Percentiles rank a stretch among this genome's conserved stretches.
These are phyloP conservation scores for Ammodytes dubius DNA, from an alignment of 2,113 vertebrate species.

Conservation along the genomic window DNA sequence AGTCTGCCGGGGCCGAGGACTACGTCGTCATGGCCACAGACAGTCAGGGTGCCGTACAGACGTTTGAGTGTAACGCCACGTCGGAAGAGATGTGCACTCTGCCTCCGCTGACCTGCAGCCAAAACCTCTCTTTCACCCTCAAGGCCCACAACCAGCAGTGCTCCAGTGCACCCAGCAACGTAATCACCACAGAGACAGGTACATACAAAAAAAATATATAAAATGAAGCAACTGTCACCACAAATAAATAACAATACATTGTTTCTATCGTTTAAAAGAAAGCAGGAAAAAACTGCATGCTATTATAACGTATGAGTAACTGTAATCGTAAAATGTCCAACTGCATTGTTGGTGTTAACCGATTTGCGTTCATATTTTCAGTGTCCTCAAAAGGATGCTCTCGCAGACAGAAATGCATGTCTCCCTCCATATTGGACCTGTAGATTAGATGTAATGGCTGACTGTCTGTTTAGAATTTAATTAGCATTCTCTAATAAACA, in stretches of 20 bases:
- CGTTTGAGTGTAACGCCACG: slow-evolving; percentile 68
- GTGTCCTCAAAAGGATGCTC: not conserved
- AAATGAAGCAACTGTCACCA: not conserved
- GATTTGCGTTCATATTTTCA: not conserved
- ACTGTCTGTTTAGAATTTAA: not conserved
- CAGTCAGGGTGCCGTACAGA: slow-evolving; percentile 29
- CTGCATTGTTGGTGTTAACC: not conserved
- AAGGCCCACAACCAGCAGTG: slow-evolving; percentile 75
- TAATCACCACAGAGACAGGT: slow-evolving; percentile 77
- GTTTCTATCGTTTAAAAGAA: not conserved
- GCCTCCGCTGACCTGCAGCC: slow-evolving; percentile 77
- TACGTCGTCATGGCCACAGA: slow-evolving; percentile 65
- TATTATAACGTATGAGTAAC: not conserved
- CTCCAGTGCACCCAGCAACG: slow-evolving; percentile 74
- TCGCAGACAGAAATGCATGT: not conserved
- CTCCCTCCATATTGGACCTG: not conserved
- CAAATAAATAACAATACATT: not conserved
- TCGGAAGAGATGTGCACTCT: slow-evolving; percentile 66
- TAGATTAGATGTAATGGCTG: not conserved
- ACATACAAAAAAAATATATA: not conserved
- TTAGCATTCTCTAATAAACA: not conserved
- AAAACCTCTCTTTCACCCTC: slow-evolving; percentile 76
- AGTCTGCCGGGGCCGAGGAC: slow-evolving; percentile 61
- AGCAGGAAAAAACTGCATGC: not conserved
- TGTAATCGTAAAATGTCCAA: not conserved